Conservation (phyloP, 1,140 invertebrate genomes). For the Gryllus bimaculatus region DNA sequence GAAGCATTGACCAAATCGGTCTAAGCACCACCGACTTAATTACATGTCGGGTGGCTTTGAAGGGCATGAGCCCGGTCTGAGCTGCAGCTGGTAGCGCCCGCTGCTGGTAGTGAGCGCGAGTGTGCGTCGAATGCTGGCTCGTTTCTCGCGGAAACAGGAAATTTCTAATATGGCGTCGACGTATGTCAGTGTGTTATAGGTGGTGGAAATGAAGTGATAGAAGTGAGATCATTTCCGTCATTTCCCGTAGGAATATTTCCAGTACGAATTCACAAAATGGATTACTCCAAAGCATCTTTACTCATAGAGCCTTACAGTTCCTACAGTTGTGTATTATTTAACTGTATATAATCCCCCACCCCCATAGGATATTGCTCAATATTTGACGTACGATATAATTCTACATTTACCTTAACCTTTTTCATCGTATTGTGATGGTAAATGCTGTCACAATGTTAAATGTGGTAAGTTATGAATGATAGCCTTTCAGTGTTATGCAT, state of each 20-base stretch:
- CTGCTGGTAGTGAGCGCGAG: not conserved
- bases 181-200: not conserved
- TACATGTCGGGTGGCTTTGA: not conserved
- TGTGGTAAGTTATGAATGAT: not conserved
- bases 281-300: not conserved
- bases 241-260: not conserved
- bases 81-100: not conserved
- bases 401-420: not conserved
- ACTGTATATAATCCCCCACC: not conserved
- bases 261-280: not conserved
- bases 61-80: not conserved
- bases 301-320: not conserved
- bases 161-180: conserved; percentile 4
- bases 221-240: not conserved
- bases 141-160: conserved; percentile 3
- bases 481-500: not conserved
- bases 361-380: not conserved
- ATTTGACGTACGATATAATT: not conserved
- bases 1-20: too few relatives aligned
- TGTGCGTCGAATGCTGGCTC: not conserved
- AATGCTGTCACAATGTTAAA: not conserved
- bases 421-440: not conserved
- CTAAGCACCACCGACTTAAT: too few relatives aligned
- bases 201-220: not conserved
- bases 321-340: not conserved